Conservation (phyloP, 1,140 invertebrate genomes). For the Polyergus mexicanus region DNA sequence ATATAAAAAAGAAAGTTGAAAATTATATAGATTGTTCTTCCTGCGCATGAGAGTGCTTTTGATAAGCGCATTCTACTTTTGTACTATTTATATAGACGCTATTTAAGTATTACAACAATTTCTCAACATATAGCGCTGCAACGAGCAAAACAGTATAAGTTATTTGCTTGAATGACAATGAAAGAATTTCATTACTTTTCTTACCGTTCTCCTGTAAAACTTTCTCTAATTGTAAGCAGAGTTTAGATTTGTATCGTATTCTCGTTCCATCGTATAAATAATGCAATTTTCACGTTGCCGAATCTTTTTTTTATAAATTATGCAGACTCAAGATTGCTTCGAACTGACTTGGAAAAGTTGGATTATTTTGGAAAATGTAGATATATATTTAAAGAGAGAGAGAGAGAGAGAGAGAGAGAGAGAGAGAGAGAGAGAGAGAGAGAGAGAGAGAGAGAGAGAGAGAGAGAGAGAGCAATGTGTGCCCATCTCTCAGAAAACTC, state of each 20-base stretch:
- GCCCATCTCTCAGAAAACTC: too few relatives aligned
- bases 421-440: too few relatives aligned
- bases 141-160: not conserved
- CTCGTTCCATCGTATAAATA: not conserved
- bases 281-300: not conserved
- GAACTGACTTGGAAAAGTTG: not conserved
- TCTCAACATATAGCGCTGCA: not conserved
- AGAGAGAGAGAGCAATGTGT: too few relatives aligned
- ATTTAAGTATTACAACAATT: not conserved
- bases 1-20: not conserved
- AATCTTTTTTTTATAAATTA: not conserved
- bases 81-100: conserved; percentile 1
- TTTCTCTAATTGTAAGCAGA: not conserved
- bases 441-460: too few relatives aligned
- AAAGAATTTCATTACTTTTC: not conserved
- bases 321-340: not conserved
- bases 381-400: too few relatives aligned
- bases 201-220: not conserved
- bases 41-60: not conserved
- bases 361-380: not conserved
- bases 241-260: not conserved
- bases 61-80: conserved; percentile 19
- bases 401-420: too few relatives aligned
- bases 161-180: not conserved
- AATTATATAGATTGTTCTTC: not conserved